Base-by-base conservation (phyloP, 2,888 invertebrate species). In the Parasteatoda lunata region DNA sequence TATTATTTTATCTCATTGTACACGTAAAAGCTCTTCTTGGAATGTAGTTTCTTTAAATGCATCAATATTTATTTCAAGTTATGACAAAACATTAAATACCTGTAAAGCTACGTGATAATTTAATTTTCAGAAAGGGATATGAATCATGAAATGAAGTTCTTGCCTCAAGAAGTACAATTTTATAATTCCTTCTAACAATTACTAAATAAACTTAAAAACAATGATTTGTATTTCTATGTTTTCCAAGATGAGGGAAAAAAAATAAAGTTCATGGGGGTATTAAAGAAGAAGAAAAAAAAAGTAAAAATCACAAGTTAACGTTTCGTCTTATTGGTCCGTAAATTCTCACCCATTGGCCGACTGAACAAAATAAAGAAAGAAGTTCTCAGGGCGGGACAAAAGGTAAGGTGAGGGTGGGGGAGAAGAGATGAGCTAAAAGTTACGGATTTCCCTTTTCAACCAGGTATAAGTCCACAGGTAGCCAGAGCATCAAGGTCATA, bases 381-480 rank as follows among this genome's bases (percentile, higher is more conserved):
- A 45, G 71, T 47, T 70, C 48, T n/a, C 59, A 66, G 70, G 77
- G 77, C 30, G 80, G 72, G 72, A 54, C n/a, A 49, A 15, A 48
- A 71, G 49, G n/a, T 15, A 45, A 64, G 49, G n/a, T n/a, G 45
- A 49, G 71, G 71, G 66, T 47, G 69, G 73, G 64, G 81, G 49
- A 6, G 45, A 51, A 45, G 15, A 45, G 48, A 65, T 64, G 65
- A 48, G 65, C 51, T 72, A 77, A 70, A 76, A 81, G 77, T 86
- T 73, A 77, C 81, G 86, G 77, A 85, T 80, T 85, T 85, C 85
- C 85, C 85, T 85, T 85, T 72, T 54, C 66, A 80, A 80, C 51
- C 51, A 71, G 68, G 65, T 77, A 77, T 72, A 86, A 77, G 77
- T 54, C 81, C 76, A 69, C 81, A 81, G 81, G 86, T 86, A 81